A percentile compares a stretch with the other conserved stretches of the same genome.
These are phyloP conservation scores for Lasius platythorax DNA, from an alignment of 2,888 invertebrate species.

Conservation along the genomic window DNA sequence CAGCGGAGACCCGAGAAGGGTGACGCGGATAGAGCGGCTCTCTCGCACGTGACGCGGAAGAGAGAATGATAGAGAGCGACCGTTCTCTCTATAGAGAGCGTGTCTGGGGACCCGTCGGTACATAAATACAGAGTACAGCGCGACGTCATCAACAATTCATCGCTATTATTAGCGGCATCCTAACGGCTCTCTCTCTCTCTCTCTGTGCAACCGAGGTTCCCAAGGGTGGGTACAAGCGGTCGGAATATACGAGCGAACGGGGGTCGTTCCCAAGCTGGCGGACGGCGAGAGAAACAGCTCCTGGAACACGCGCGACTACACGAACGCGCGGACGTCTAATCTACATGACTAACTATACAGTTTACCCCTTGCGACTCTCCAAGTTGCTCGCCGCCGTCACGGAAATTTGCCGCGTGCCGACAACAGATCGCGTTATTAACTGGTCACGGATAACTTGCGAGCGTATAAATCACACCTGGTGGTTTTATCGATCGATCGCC, in stretches of 20 bases:
- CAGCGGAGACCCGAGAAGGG: conserved; percentile 6
- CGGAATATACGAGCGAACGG: neutral
- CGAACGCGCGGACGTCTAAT: conserved; percentile 74
- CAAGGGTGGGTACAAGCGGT: conserved; percentile 20
- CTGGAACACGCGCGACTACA: conserved; percentile 42
- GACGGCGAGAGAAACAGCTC: neutral
- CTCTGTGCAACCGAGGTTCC: conserved; percentile 48
- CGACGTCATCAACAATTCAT: conserved; percentile 80
- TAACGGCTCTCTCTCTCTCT: conserved; percentile 62
- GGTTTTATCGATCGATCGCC: conserved; percentile 7
- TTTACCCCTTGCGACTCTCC: conserved; percentile 68
- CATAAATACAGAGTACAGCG: conserved; percentile 80
- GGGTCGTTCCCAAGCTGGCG: neutral
- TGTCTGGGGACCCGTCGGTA: conserved; percentile 60
- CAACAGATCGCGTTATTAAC: conserved; percentile 43
- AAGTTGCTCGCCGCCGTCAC: conserved; percentile 42
- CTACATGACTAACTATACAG: conserved; percentile 80
- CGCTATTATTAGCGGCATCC: conserved; percentile 79
- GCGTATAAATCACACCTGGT: conserved; percentile 17
- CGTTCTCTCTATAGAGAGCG: conserved; percentile 31
- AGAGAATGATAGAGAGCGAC: conserved; percentile 44
- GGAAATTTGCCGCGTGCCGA: conserved; percentile 49
- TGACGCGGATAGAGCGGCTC: neutral
- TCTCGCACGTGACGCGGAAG: conserved; percentile 40
- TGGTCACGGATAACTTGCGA: conserved; percentile 26